Evolutionary conservation across 2,888 invertebrate species (phyloP).

Genomic region (Heliconius sara): DNA sequence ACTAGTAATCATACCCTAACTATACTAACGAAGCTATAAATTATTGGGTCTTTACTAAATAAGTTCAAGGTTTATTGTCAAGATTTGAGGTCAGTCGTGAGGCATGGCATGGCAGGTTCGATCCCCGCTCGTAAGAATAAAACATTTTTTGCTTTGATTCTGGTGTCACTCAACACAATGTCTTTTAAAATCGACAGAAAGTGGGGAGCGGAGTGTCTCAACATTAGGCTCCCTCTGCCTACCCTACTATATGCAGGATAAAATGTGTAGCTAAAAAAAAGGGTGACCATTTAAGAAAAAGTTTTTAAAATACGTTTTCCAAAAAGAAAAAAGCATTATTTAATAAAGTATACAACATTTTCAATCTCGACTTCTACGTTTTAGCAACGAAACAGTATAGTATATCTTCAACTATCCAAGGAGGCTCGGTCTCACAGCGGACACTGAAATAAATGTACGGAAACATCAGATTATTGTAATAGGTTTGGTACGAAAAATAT

Average conservation of each 20-base stretch:
- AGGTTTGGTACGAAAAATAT: background rate
- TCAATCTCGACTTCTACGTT: background rate
- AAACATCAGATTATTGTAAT: conserved; percentile 1
- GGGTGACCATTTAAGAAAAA: no score
- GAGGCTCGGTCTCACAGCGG: conserved; percentile 1
- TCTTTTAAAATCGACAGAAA: no score
- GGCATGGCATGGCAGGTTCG: no score
- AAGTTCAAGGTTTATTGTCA: background rate
- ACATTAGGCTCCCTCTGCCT: no score
- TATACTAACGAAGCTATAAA: background rate
- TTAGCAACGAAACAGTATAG: background rate
- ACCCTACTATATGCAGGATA: background rate
- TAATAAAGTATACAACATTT: no score
- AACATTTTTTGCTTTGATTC: no score
- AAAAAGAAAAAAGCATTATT: no score
- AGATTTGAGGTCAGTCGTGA: no score
- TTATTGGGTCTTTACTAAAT: background rate
- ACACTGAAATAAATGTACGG: background rate
- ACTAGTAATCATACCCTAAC: conserved; percentile 3
- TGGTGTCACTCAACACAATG: no score
- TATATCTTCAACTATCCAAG: background rate
- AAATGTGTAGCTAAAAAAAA: background rate
- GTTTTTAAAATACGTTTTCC: no score
- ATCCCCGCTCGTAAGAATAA: no score
- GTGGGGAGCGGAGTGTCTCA: no score